phyloP scores from a whole-genome alignment of 1,140 invertebrate species.

The Sycophila sp. region DNA sequence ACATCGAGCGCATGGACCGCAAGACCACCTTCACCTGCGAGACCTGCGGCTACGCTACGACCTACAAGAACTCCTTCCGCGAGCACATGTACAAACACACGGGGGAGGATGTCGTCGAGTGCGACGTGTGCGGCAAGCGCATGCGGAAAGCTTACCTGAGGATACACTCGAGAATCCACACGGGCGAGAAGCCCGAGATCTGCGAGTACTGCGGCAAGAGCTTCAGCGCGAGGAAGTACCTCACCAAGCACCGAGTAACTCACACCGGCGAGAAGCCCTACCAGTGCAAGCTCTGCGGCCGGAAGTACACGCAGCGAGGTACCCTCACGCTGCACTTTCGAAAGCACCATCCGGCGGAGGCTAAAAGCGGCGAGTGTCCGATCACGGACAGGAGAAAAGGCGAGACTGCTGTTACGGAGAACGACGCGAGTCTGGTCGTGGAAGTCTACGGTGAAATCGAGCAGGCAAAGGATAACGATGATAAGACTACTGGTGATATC shows the following conservation, averaged over 20 bases:
- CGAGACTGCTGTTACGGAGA: too few relatives aligned
- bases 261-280: conserved; percentile 63
- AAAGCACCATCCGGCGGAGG: conserved; percentile 34
- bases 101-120: conserved; percentile 68
- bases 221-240: conserved; percentile 76
- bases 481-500: conserved; percentile 73
- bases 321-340: conserved; percentile 59
- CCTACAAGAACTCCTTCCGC: conserved; percentile 55
- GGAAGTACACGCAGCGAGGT: conserved; percentile 69
- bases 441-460: background rate
- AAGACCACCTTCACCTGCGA: conserved; percentile 51
- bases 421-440: background rate
- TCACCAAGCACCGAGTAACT: conserved; percentile 59
- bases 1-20: conserved; percentile 34
- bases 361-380: background rate
- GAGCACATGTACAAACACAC: conserved; percentile 65
- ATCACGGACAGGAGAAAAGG: background rate
- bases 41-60: conserved; percentile 50
- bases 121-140: conserved; percentile 68
- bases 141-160: conserved; percentile 68
- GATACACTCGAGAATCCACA: conserved; percentile 79
- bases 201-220: conserved; percentile 73
- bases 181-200: conserved; percentile 71
- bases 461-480: conserved; percentile 59
- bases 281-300: conserved; percentile 64